These are phyloP conservation scores for Microtus oregoni DNA, from an alignment of 2,113 vertebrate genomes.

Conservation along the genomic window DNA sequence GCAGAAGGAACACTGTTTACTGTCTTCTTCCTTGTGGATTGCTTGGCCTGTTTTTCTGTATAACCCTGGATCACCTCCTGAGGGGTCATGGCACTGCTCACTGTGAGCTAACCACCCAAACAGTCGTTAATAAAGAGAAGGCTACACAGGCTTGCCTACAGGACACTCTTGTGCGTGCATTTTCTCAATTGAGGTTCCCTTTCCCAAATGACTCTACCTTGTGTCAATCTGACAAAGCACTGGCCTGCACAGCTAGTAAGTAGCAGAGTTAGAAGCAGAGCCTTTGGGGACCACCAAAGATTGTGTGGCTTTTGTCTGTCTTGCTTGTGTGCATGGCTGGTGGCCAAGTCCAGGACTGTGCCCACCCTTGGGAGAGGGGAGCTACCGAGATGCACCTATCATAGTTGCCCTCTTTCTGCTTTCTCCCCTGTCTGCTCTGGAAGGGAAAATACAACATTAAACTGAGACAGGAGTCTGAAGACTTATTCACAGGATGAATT, in stretches of 20 bases:
- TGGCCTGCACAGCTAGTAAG: background rate
- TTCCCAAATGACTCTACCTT: background rate
- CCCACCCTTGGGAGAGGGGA: background rate
- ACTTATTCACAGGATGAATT: background rate
- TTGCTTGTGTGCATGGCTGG: background rate
- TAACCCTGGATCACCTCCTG: background rate
- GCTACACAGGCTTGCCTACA: background rate
- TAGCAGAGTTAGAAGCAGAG: background rate
- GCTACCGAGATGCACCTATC: rapidly evolving
- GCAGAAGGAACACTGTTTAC: background rate
- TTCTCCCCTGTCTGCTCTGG: background rate
- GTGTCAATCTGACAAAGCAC: background rate
- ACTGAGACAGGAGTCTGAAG: background rate
- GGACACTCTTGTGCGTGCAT: background rate
- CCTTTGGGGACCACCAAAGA: background rate
- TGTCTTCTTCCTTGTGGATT: background rate
- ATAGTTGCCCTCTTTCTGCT: background rate
- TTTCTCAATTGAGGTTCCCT: background rate
- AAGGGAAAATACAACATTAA: background rate
- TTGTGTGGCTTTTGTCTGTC: background rate
- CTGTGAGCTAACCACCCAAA: background rate
- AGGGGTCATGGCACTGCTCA: background rate
- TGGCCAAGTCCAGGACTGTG: background rate
- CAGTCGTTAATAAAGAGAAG: too few species aligned
- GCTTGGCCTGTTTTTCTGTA: background rate